Percentiles rank a stretch among this genome's conserved stretches.
Conservation (phyloP, 1,140 invertebrate genomes). For the Spodoptera litura region DNA sequence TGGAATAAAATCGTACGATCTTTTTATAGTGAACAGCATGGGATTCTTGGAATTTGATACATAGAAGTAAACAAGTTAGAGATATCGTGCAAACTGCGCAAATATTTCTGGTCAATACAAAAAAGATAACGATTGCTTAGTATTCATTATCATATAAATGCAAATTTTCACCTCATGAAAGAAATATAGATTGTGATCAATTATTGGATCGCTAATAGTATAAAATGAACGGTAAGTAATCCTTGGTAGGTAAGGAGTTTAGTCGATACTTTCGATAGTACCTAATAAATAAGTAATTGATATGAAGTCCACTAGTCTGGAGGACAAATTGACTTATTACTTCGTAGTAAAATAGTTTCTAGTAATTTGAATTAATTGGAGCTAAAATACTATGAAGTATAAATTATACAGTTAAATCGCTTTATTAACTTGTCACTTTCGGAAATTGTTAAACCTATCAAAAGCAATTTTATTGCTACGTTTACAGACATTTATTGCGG, state of each 20-base stretch:
- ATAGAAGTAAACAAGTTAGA: constrained; percentile 17
- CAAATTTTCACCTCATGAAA: not conserved
- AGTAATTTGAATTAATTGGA: not conserved
- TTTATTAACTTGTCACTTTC: no score
- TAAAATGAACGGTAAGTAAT: not conserved
- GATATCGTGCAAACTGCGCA: constrained; percentile 13
- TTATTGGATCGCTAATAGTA: constrained; percentile 10
- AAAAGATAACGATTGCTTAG: constrained; percentile 17
- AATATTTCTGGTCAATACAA: constrained; percentile 25
- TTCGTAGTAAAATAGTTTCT: not conserved
- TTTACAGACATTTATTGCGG: no score
- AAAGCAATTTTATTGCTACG: no score
- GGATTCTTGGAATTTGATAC: constrained; percentile 19
- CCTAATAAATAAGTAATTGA: not conserved
- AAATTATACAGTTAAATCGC: not conserved
- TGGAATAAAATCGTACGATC: constrained; percentile 2
- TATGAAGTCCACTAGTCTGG: not conserved
- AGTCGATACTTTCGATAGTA: constrained; percentile 8
- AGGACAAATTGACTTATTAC: constrained; percentile 12
- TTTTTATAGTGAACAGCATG: not conserved
- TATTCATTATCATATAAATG: constrained; percentile 10
- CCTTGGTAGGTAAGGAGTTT: not conserved
- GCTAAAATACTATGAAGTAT: not conserved
- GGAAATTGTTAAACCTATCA: no score
- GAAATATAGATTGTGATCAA: constrained; percentile 10